A percentile compares a stretch with the other conserved stretches of the same genome.
phyloP scores from a whole-genome alignment of 2,797 vertebrate species.

The Ctenopoma kingsleyae region DNA sequence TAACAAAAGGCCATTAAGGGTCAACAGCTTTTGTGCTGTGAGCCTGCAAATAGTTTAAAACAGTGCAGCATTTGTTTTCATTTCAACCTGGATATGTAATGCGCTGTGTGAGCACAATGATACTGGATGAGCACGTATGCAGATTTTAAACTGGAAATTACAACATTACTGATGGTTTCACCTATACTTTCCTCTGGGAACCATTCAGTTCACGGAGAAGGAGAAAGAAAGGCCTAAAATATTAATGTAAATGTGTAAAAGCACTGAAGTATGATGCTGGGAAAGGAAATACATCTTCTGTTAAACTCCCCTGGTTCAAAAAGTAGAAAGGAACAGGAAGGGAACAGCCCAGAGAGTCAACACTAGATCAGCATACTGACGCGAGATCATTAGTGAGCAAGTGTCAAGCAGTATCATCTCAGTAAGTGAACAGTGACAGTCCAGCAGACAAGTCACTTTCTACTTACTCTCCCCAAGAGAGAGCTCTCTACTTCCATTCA shows the following conservation, averaged over 20 bases:
- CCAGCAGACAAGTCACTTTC: conserved; percentile 46
- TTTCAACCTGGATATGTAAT: not conserved
- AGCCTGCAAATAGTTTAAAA: not conserved
- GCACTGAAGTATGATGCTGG: not conserved
- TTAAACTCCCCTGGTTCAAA: conserved; percentile 2
- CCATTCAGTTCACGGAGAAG: too few relatives aligned
- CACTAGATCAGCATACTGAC: conserved; percentile 55
- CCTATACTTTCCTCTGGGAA: not conserved
- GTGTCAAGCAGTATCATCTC: conserved; percentile 48
- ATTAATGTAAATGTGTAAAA: not conserved
- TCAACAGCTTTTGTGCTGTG: not conserved
- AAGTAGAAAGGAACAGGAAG: conserved; percentile 13
- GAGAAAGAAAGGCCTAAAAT: not conserved
- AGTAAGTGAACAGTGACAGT: conserved; percentile 57
- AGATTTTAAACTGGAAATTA: too few relatives aligned
- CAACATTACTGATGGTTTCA: not conserved
- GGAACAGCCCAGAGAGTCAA: conserved; percentile 32
- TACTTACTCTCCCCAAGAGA: conserved; percentile 56
- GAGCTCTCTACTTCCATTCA: conserved; percentile 53
- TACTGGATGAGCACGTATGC: too few relatives aligned
- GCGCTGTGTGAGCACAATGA: not conserved
- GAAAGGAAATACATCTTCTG: not conserved
- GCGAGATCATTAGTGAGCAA: conserved; percentile 65
- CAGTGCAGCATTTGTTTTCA: conserved; percentile 2
- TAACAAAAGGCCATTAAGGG: not conserved